These are phyloP conservation scores for Batillaria attramentaria DNA, from an alignment of 1,140 invertebrate genomes.

Conservation along the genomic window DNA sequence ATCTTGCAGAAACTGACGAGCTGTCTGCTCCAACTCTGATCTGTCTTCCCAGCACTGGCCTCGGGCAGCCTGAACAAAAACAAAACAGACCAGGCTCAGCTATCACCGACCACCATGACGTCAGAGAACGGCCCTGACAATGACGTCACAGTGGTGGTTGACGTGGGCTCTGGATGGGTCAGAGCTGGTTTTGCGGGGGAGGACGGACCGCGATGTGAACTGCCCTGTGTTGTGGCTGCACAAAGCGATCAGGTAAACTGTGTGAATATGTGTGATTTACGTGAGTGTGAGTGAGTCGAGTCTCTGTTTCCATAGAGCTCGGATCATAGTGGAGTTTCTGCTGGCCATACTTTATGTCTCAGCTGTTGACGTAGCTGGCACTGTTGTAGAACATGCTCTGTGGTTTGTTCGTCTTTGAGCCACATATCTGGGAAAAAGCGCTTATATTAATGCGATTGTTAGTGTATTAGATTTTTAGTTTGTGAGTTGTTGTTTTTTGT, in stretches of 20 bases:
- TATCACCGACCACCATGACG: conserved; percentile 7
- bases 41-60: too few relatives aligned
- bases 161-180: conserved; percentile 10
- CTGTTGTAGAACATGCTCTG: too few relatives aligned
- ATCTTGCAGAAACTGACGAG: too few relatives aligned
- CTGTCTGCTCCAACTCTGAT: too few relatives aligned
- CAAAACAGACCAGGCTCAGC: too few relatives aligned
- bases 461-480: not conserved
- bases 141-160: conserved; percentile 9
- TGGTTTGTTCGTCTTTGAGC: not conserved
- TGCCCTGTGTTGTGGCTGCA: not conserved
- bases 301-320: too few relatives aligned
- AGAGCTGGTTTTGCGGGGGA: conserved; percentile 18
- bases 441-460: not conserved
- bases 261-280: not conserved
- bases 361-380: not conserved
- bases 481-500: not conserved
- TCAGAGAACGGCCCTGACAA: not conserved
- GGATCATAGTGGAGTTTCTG: too few relatives aligned
- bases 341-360: too few relatives aligned
- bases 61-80: too few relatives aligned
- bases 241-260: not conserved
- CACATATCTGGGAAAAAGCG: not conserved
- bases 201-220: not conserved
- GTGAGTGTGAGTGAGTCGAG: too few relatives aligned